Evolutionary conservation across 30 jellyfish, hydroid and myxozoan genomes (phyloP), one percentile per base, ranked within the genome.

Genomic region (Morbakka virulenta): DNA sequence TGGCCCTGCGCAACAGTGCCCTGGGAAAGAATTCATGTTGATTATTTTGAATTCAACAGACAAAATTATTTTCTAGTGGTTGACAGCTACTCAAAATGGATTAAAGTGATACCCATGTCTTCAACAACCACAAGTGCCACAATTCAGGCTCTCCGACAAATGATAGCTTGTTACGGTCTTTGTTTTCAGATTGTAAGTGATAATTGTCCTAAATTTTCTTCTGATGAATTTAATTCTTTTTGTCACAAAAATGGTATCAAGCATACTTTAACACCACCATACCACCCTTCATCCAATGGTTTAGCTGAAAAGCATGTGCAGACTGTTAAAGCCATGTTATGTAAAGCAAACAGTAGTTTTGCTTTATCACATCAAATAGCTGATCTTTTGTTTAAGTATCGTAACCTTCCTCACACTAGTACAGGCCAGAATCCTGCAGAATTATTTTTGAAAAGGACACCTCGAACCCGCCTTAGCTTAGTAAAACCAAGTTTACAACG

Each of bases 281-380:
- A 23, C 14, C 94, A 81, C 73, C 91, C 91, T 48, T 61, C 76
- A 61, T 48, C 76, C 30, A 85, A 85, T 36, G 96, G 96, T 25
- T 82, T 77, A n/a, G 81, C 78, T 32, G 91, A 76, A 68, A 84
- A 88, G 41, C 66, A 73, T 26, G 50, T 85, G 25, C 91, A 85
- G 77, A 85, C 88, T n/a, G 80, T 84, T 74, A 85, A 85, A 85
- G 75, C 91, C 74, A 85, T 88, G 27, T 80, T 80, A 28, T 48
- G 28, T 27, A 29, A 22, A 50, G 35, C 0, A 35, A 26, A 25
- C 21, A 33, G 67, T 30, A 33, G 34, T 33, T 32, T 28, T 28
- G 25, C 80, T 25, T 33, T 67, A 30, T 17, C 23, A n/a, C 41
- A 21, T 77, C 24, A 63, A 35, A 17, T 50, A 29, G 77, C n/a